Conservation (phyloP, 2,113 vertebrate genomes). For the Gasterosteus aculeatus region DNA sequence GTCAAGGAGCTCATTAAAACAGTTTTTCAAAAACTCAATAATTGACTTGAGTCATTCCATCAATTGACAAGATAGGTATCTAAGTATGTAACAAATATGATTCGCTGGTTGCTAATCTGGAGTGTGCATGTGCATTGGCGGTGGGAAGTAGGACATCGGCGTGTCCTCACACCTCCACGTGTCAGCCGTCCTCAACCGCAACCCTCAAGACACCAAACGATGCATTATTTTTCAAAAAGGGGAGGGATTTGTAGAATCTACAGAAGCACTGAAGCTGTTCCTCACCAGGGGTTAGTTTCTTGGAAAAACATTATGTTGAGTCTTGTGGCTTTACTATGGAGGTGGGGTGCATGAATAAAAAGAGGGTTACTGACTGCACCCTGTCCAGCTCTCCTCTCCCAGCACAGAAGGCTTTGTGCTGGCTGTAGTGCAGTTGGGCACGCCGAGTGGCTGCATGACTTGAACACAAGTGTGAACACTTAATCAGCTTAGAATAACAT, state of each 20-base stretch:
- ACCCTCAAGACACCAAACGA: neutral
- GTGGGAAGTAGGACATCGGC: neutral
- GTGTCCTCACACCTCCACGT: neutral
- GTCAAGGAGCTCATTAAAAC: neutral
- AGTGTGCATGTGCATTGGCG: too few relatives aligned
- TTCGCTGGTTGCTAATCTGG: too few relatives aligned
- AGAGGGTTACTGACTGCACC: neutral
- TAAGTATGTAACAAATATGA: neutral
- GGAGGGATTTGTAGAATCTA: neutral
- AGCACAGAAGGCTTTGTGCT: conserved; percentile 11
- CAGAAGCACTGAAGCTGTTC: neutral
- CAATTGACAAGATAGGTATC: neutral
- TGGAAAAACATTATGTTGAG: neutral
- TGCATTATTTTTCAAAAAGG: neutral
- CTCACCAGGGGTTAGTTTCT: too few relatives aligned
- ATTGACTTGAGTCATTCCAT: neutral
- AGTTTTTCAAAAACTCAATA: neutral
- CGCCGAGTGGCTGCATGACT: conserved; percentile 46
- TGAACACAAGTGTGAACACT: conserved; percentile 51
- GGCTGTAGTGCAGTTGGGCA: conserved; percentile 35
- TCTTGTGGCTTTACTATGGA: neutral
- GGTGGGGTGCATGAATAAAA: too few relatives aligned
- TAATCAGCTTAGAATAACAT: conserved; percentile 60
- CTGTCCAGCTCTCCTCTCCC: neutral
- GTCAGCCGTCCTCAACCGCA: neutral